Percentiles rank a stretch among this genome's conserved stretches.
Evolutionary conservation across 53 echinoderm and acorn worm species (phyloP).

Genomic region (Echinarachnius parma): DNA sequence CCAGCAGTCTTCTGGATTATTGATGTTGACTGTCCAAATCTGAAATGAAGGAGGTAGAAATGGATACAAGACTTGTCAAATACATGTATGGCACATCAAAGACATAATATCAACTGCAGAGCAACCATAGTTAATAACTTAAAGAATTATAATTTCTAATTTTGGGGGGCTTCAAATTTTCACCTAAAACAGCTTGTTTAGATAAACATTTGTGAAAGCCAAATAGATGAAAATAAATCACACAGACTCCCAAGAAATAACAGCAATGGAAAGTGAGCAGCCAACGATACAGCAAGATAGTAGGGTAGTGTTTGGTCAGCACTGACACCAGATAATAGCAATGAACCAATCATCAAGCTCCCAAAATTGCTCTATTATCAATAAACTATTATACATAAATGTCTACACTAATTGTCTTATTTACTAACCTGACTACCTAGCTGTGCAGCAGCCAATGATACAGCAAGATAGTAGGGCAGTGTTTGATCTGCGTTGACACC

Average conservation of each 20-base stretch:
- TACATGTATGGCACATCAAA: no score
- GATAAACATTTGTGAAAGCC: no score
- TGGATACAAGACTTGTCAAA: no score
- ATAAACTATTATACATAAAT: neutral
- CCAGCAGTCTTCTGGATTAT: constrained; percentile 95
- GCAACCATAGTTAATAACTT: no score
- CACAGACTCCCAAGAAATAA: no score
- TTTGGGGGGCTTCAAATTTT: no score
- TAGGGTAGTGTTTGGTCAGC: constrained; percentile 78
- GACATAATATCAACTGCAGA: no score
- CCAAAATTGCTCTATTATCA: constrained; percentile 11
- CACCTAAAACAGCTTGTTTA: no score
- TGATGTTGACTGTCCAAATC: constrained; percentile 85
- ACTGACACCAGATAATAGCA: constrained; percentile 61
- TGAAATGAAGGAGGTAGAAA: no score
- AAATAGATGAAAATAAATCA: no score
- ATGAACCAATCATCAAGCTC: constrained; percentile 62
- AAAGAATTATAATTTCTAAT: no score
- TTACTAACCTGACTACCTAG: constrained; percentile 87
- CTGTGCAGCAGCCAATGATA: constrained; percentile 69
- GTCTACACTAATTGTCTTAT: neutral
- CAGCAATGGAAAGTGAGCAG: no score
- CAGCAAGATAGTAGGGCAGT: constrained; percentile 77
- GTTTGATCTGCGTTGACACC: constrained; percentile 79
- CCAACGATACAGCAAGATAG: constrained; percentile 74